Percentiles rank a stretch among this genome's conserved stretches.
phyloP scores from a whole-genome alignment of 2,888 invertebrate genomes.

The Arctia plantaginis region DNA sequence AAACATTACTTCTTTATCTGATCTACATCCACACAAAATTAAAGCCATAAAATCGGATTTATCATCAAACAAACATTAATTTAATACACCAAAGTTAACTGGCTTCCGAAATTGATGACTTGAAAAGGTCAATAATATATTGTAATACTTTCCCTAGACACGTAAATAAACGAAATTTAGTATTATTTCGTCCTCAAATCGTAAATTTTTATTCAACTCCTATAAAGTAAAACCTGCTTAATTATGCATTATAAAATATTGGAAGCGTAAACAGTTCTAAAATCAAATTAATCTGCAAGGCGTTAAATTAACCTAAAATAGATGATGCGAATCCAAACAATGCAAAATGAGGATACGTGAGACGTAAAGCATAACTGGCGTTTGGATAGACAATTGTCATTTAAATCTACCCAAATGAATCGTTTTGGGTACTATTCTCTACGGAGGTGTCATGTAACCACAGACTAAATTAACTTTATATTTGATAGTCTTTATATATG shows the following conservation, averaged over 20 bases:
- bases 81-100: constrained; percentile 1
- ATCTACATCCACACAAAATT: background rate
- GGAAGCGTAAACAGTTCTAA: constrained; percentile 26
- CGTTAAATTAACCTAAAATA: constrained; percentile 39
- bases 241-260: constrained; percentile 31
- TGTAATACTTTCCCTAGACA: background rate
- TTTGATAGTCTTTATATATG: constrained; percentile 4
- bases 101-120: background rate
- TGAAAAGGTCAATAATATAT: constrained; percentile 6
- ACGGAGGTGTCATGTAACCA: constrained; percentile 49
- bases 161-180: constrained; percentile 10
- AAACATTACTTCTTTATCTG: background rate
- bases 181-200: constrained; percentile 4
- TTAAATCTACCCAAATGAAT: constrained; percentile 68
- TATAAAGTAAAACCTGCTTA: constrained; percentile 6
- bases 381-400: constrained; percentile 62
- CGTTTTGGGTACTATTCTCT: constrained; percentile 50
- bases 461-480: constrained; percentile 32
- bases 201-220: background rate
- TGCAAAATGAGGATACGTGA: constrained; percentile 55
- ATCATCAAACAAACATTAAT: background rate
- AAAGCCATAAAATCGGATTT: background rate
- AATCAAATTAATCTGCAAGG: constrained; percentile 38
- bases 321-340: constrained; percentile 39
- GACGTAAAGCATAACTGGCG: constrained; percentile 56